A percentile compares a stretch with the other conserved stretches of the same genome.
These are phyloP conservation scores for Pachycephus smyrnensis DNA, from an alignment of 2,888 invertebrate genomes.

Conservation along the genomic window DNA sequence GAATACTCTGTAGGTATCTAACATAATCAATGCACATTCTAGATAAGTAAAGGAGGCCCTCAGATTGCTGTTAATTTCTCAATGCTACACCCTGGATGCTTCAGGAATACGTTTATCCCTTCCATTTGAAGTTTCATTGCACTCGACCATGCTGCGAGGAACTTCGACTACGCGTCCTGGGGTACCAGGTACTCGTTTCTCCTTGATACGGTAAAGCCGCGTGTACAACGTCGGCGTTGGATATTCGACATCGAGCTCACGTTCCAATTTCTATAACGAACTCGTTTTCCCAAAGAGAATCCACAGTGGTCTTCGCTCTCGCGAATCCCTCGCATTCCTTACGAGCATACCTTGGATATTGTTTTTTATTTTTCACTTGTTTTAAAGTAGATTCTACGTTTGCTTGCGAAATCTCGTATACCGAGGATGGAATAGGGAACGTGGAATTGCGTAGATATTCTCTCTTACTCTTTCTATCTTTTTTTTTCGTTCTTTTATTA, in stretches of 20 bases:
- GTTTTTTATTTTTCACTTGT: neutral
- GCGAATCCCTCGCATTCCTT: neutral
- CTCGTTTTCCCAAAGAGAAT: neutral
- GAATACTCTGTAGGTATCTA: neutral
- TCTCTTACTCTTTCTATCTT: neutral
- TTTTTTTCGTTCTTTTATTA: slow-evolving; percentile 7
- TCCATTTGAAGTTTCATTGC: slow-evolving; percentile 1
- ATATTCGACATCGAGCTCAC: neutral
- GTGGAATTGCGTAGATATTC: neutral
- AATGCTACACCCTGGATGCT: neutral
- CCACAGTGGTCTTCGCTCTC: neutral
- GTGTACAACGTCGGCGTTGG: neutral
- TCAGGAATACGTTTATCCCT: neutral
- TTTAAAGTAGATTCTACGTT: neutral
- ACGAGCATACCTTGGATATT: neutral
- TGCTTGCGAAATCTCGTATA: neutral
- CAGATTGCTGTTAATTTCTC: neutral
- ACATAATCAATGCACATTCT: neutral
- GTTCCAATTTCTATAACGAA: neutral
- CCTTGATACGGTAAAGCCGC: neutral
- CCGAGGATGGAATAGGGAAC: neutral
- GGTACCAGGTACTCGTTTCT: neutral
- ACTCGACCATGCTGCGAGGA: neutral
- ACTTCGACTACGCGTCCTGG: neutral
- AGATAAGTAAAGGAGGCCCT: neutral